Base-by-base conservation (phyloP, 2,113 vertebrate species). In the Entomyzon cyanotis region DNA sequence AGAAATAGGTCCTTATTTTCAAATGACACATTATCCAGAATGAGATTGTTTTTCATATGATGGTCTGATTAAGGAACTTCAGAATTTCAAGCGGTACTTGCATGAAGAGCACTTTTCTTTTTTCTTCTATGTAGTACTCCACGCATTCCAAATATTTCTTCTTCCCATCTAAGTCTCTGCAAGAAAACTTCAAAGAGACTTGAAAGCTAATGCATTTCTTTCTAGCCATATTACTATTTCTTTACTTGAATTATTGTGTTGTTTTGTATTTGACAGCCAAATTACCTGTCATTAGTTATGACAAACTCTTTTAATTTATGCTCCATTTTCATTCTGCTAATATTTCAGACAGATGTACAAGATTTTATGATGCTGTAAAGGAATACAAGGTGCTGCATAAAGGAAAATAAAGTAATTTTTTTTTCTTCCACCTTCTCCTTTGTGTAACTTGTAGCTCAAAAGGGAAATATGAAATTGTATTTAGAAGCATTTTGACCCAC, bases 251-350 rank as follows among this genome's bases (percentile, higher is more conserved):
- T 83, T 87, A 94, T 33, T 87, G 58, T 73, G 78, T 56, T 82
- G 47, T 4, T 2, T 82, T 93, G 24, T 49, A 73, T 75, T 75
- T 90, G 85, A 90, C 74, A 85, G 59, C 37, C 37, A 88, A 90
- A 96, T 85, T 93, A 73, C 41, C 44, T 87, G 60, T 55, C 69
- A 87, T 94, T 85, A 88, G 28, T 83, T 65, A 87, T 30, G 37
- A 93, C 53, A 93, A 87, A 76, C 30, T 23, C 46, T 76, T 87
- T 65, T 85, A 91, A 91, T 87, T 93, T 95, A 90, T 80, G 37
- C 22, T 56, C 16, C 23, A 39, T 67, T 80, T 90, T 88, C 33
- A 60, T 76, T 71, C 53, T 90, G 31, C 19, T 88, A 76, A 44
- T 79, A 73, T 89, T 93, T 91, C 75, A 93, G 41, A 87, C 62